Base-by-base conservation (phyloP, 2,113 vertebrate species). In the Siphamia tubifer region DNA sequence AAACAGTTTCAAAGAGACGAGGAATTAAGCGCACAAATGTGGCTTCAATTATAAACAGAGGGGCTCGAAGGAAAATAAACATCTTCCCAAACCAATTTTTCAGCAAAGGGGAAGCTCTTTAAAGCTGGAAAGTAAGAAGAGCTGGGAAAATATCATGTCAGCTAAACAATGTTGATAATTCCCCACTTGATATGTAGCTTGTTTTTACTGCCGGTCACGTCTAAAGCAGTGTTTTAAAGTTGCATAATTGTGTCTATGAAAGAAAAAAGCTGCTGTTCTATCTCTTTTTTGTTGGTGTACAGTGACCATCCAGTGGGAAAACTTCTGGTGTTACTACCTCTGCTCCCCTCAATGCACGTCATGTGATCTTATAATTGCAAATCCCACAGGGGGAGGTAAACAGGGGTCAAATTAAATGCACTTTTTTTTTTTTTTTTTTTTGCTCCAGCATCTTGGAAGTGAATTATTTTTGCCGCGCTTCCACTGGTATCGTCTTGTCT, bases 41-140 rank as follows among this genome's bases (percentile, higher is more conserved):
- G 55, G 53, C 24, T 84, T 90, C 67, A 74, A 83, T 82, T 85
- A 80, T 83, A 90, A 89, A 79, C 48, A 66, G 68, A 77, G 28
- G 32, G 54, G 28, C 66, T 69, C 45, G 40, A 53, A 70, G 75
- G 62, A 87, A 92, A 94, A 93, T 81, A 91, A 92, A 84, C 67
- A 81, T 86, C 69, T 79, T 32, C 72, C 28, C 23, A 82, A 81
- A 64, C 71, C 9, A 4, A 53, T 80, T 88, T 90, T 90, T 87
- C 70, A 82, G 74, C 65, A 82, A 19, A 90, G n/a, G n/a, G 68
- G 55, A 55, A 90, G 71, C 54, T 71, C 83, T 91, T 86, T 65
- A 21, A n/a, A 68, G 47, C 81, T 36, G 42, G 43, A 58, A 62
- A 78, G 67, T 81, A 83, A 71, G n/a, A 76, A 44, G 42, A 79